phyloP scores from a whole-genome alignment of 2,888 invertebrate genomes.

The Sinodicranocentrus sp. region DNA sequence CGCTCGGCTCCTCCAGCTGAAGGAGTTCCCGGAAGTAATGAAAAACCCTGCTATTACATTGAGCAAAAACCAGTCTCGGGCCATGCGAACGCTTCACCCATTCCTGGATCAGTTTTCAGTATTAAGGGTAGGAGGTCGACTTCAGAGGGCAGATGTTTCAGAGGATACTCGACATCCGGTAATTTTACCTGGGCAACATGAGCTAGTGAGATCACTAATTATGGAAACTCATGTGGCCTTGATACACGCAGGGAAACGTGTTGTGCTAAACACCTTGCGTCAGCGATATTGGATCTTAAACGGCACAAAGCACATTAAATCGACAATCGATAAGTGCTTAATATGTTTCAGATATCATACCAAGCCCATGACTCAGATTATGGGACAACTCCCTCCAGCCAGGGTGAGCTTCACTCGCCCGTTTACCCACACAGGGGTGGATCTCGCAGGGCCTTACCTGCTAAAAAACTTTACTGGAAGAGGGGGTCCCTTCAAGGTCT shows the following conservation, averaged over 20 bases:
- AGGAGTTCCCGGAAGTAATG: neutral
- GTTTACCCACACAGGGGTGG: conserved; percentile 60
- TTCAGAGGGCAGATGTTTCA: neutral
- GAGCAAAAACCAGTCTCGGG: neutral
- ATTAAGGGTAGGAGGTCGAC: neutral
- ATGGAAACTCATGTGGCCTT: neutral
- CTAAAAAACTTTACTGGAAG: conserved; percentile 16
- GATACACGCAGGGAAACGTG: conserved; percentile 27
- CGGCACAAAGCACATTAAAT: neutral
- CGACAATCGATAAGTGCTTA: conserved; percentile 13
- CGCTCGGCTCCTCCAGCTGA: neutral
- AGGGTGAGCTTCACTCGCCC: conserved; percentile 28
- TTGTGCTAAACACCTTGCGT: conserved; percentile 16
- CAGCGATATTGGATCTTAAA: conserved; percentile 17
- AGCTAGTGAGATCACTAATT: neutral
- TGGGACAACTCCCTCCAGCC: conserved; percentile 39
- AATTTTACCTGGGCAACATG: neutral
- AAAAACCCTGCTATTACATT: neutral
- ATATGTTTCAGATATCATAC: conserved; percentile 18
- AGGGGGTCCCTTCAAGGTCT: conserved; percentile 29
- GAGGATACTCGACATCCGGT: neutral
- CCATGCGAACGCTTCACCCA: neutral
- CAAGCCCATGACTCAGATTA: conserved; percentile 10
- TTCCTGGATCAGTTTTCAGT: neutral
- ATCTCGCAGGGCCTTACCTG: conserved; percentile 55